Evolutionary conservation across 2,888 invertebrate genomes (phyloP), one percentile per base, ranked within the genome.

Genomic region (Operophtera brumata): DNA sequence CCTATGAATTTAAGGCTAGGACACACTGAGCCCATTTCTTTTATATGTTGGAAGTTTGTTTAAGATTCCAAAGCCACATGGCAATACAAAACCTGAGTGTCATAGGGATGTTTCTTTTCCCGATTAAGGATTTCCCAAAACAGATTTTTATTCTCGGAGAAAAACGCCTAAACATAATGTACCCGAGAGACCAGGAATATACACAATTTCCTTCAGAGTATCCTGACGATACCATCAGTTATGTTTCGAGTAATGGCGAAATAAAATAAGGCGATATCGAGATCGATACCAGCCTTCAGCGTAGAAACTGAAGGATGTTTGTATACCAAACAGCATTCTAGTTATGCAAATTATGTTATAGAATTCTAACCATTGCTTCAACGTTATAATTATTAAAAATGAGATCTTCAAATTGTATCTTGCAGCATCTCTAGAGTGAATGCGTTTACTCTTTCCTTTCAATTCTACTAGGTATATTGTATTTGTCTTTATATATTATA

Each of bases 311-410:
- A 30, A 44, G 40, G 47, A 53, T 49, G 49, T 51, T 42, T 54
- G 48, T 32, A 9, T 20, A 28, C 35, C 30, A 41, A 47, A 52
- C 42, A 35, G 20, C 20, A 32, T 48, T 41, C 34, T 44, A 61
- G 61, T 57, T 58, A 66, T 62, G 64, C 50, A 67, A 67, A 68
- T 67, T 57, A 46, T 58, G 60, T 59, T 64, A 37, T 37, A 10
- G 37, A 50, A 41, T 46, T 11, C 12, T 35, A 35, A 39, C 32
- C 20, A 20, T 20, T 5, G 9, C 14, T 35, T 20, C 11, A 11
- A 30, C 30, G 2, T 8, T 30, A 30, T 30, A 6, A 12, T 32
- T 9, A 32, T 32, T 32, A n/a, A n/a, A n/a, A n/a, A n/a, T n/a
- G n/a, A n/a, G n/a, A n/a, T n/a, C n/a, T n/a, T n/a, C n/a, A n/a